phyloP scores from a whole-genome alignment of 2,888 invertebrate species.

The Eupithecia vulgata region DNA sequence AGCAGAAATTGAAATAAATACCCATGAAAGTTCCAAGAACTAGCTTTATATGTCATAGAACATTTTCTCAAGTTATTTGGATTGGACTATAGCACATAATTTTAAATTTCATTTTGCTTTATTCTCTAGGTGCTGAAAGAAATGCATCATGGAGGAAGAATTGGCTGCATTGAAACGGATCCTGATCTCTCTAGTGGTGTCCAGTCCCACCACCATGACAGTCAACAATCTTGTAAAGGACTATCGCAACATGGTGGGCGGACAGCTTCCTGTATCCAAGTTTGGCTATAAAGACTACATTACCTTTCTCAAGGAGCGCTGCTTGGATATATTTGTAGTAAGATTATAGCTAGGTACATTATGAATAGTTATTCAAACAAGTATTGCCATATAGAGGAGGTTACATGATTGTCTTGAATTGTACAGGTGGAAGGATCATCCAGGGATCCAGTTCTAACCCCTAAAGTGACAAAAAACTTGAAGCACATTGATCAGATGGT shows the following conservation, averaged over 20 bases:
- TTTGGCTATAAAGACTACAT: slow-evolving; percentile 66
- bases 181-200: slow-evolving; percentile 73
- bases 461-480: slow-evolving; percentile 69
- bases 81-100: not conserved
- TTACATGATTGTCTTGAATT: not conserved
- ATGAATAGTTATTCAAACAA: not conserved
- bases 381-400: not conserved
- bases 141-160: slow-evolving; percentile 62
- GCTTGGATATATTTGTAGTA: slow-evolving; percentile 71
- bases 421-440: slow-evolving; percentile 62
- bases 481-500: slow-evolving; percentile 77
- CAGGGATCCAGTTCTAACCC: slow-evolving; percentile 65
- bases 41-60: not conserved
- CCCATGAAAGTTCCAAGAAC: not conserved
- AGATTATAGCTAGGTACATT: slow-evolving; percentile 31
- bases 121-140: slow-evolving; percentile 15
- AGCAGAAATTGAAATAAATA: not conserved
- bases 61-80: not conserved
- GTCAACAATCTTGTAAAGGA: slow-evolving; percentile 64
- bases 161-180: slow-evolving; percentile 62
- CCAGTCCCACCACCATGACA: slow-evolving; percentile 68
- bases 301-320: slow-evolving; percentile 65
- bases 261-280: slow-evolving; percentile 57
- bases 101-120: not conserved
- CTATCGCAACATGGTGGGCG: slow-evolving; percentile 68